phyloP scores from a whole-genome alignment of 2,797 vertebrate species.

The Eospalax fontanierii region DNA sequence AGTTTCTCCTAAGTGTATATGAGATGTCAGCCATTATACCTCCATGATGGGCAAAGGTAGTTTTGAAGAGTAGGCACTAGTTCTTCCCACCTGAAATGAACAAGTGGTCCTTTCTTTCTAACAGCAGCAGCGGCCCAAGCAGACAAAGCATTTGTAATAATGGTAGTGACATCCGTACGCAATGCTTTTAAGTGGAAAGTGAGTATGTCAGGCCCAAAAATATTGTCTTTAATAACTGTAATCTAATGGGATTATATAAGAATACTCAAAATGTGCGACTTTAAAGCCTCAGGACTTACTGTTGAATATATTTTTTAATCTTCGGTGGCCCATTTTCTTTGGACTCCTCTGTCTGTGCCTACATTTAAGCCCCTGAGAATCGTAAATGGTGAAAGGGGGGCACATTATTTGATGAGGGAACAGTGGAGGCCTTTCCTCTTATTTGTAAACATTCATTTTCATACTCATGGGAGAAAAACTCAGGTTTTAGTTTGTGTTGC shows the following conservation, averaged over 20 bases:
- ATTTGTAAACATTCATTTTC: constrained; percentile 55
- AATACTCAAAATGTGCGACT: constrained; percentile 62
- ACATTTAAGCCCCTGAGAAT: constrained; percentile 12
- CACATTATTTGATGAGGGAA: constrained; percentile 46
- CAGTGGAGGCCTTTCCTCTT: constrained; percentile 36
- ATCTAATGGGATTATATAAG: constrained; percentile 68
- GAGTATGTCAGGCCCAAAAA: constrained; percentile 65
- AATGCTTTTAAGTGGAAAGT: constrained; percentile 71
- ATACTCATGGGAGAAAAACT: constrained; percentile 3
- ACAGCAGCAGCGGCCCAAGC: not conserved
- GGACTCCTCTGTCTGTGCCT: constrained; percentile 27
- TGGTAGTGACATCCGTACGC: not conserved
- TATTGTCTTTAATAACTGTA: constrained; percentile 75
- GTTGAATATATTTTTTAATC: constrained; percentile 62
- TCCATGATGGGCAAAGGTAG: not conserved
- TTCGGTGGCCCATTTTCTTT: constrained; percentile 45
- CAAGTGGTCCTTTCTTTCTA: not conserved
- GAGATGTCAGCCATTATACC: constrained; percentile 33
- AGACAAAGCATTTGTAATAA: not conserved
- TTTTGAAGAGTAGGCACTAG: not conserved
- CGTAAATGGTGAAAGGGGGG: constrained; percentile 22
- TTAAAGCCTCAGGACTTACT: constrained; percentile 14
- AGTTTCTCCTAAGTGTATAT: not conserved
- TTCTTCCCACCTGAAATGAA: not conserved
- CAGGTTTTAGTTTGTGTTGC: constrained; percentile 6